Base-by-base conservation (phyloP, 2,113 vertebrate genomes). In the Cyanistes caeruleus region DNA sequence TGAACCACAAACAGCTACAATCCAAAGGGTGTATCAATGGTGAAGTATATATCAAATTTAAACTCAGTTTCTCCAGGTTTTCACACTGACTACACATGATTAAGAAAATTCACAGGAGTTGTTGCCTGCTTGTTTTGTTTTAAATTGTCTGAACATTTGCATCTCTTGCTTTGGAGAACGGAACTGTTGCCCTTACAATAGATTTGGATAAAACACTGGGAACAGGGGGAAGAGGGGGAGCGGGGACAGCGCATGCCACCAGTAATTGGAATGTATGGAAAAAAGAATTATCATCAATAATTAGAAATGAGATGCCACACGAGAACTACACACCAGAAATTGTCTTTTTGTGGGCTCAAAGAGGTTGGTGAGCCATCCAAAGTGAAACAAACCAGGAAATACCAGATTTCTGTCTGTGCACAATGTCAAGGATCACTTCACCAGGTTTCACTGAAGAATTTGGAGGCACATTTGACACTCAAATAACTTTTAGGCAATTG, bases 141-240 rank as follows among this genome's bases (percentile, higher is more conserved):
- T 25, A 25, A 30, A 7, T 74, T 21, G 12, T 43, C 24, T 56
- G 51, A 58, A 41, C 49, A 48, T 70, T 87, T 84, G 11, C 24
- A 22, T 70, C 14, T 37, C 37, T 63, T 59, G 5, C 7, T 76
- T 89, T 85, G 49, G 52, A 79, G 53, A 90, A 59, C 20, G 43
- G 37, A 20, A 25, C 62, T 75, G 31, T 33, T 79, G 17, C 13
- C 24, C 35, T 51, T 73, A 30, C 5, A 72, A 18, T 14, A 65
- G 24, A 31, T 76, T 59, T 64, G 28, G 37, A 22, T 63, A 44
- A 60, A 89, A 68, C 31, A 64, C 27, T 68, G 13, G 19, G 51
- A 82, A 58, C 0, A 0, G 3, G 1, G 7, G 4, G 24, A 52
- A 39, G 10, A 41, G 11, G 10, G 15, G 18, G 10, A 80, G 10